phyloP scores from a whole-genome alignment of 2,888 invertebrate genomes.

The Zygaena filipendulae region DNA sequence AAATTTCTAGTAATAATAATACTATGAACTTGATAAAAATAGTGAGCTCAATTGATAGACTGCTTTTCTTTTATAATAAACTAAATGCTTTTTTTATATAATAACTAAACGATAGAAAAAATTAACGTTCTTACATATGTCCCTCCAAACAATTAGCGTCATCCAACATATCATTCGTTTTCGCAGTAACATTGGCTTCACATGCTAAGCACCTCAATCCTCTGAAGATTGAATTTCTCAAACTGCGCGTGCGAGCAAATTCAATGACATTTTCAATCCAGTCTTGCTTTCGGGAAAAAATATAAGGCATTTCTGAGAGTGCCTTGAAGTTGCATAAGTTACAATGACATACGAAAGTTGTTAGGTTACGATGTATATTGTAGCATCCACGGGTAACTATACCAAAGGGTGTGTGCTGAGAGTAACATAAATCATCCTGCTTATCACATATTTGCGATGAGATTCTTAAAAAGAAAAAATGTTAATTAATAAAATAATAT shows the following conservation, averaged over 20 bases:
- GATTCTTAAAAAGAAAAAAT: constrained; percentile 30
- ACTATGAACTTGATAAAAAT: too few relatives aligned
- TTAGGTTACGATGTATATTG: constrained; percentile 34
- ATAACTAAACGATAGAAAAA: too few relatives aligned
- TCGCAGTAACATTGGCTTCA: constrained; percentile 34
- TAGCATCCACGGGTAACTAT: constrained; percentile 46
- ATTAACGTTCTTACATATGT: constrained; percentile 29
- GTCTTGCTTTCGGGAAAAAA: constrained; percentile 33
- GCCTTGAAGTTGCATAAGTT: constrained; percentile 50
- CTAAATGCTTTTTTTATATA: too few relatives aligned
- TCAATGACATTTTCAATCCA: constrained; percentile 47
- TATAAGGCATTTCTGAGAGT: constrained; percentile 41
- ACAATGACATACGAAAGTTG: constrained; percentile 44
- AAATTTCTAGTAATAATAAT: constrained; percentile 3
- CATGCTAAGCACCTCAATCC: constrained; percentile 47
- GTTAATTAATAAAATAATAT: constrained; percentile 15
- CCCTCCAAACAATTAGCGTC: constrained; percentile 40
- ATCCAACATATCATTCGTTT: constrained; percentile 22
- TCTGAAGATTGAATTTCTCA: constrained; percentile 37
- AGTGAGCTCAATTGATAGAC: too few relatives aligned
- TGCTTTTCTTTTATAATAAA: too few relatives aligned
- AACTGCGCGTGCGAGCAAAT: constrained; percentile 32
- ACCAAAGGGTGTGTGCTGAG: constrained; percentile 50
- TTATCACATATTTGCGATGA: constrained; percentile 30
- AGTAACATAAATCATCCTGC: constrained; percentile 40